These are phyloP conservation scores for Caenorhabditis elegans DNA, from an alignment of 1,140 invertebrate genomes.

Conservation along the genomic window DNA sequence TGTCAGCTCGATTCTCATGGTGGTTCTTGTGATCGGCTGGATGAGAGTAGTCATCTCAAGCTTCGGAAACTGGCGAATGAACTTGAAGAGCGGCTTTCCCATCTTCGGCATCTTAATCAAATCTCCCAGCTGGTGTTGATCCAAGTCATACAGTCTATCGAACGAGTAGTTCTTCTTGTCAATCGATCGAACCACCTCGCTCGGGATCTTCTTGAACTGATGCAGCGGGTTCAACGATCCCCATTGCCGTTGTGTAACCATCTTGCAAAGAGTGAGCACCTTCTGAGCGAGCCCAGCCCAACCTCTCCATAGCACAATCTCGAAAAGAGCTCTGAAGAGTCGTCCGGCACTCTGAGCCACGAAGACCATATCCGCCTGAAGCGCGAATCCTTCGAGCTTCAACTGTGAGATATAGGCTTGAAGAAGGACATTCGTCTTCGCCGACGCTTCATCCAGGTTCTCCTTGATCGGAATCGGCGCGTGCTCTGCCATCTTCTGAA, in stretches of 20 bases:
- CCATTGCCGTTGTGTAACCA: slow-evolving; percentile 93
- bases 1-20: slow-evolving; percentile 88
- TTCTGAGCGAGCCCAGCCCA: slow-evolving; percentile 94
- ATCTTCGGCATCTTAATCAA: slow-evolving; percentile 90
- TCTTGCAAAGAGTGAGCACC: slow-evolving; percentile 91
- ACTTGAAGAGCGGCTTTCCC: slow-evolving; percentile 95
- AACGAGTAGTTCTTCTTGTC: slow-evolving; percentile 83
- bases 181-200: slow-evolving; percentile 94
- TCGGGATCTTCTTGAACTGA: slow-evolving; percentile 96
- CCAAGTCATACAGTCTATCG: slow-evolving; percentile 85
- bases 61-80: slow-evolving; percentile 75
- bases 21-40: slow-evolving; percentile 91
- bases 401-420: slow-evolving; percentile 93
- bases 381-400: slow-evolving; percentile 93
- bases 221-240: slow-evolving; percentile 97
- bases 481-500: slow-evolving; percentile 93
- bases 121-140: slow-evolving; percentile 95
- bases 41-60: slow-evolving; percentile 61
- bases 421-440: slow-evolving; percentile 74
- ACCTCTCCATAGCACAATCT: slow-evolving; percentile 83
- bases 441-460: slow-evolving; percentile 94
- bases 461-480: slow-evolving; percentile 99
- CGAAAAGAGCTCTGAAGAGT: slow-evolving; percentile 92
- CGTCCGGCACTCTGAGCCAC: slow-evolving; percentile 95
- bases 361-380: slow-evolving; percentile 99